Evolutionary conservation across 1,140 invertebrate genomes (phyloP).

Genomic region (Psix sp.): DNA sequence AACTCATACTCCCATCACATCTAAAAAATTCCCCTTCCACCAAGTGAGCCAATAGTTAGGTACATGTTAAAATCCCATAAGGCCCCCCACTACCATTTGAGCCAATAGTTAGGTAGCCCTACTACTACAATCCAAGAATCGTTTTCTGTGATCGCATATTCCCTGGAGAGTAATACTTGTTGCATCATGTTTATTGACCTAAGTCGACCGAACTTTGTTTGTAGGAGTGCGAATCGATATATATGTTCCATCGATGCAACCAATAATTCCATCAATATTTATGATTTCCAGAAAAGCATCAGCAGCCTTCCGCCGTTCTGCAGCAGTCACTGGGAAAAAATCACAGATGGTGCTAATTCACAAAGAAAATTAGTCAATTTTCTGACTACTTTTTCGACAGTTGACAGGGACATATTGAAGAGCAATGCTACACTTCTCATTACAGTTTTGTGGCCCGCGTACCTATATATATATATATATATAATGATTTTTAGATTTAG

Average conservation of each 20-base stretch:
- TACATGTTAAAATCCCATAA: too few species aligned
- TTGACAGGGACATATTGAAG: too few species aligned
- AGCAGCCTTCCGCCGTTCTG: constrained; percentile 18
- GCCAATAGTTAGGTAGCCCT: too few species aligned
- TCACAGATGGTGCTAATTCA: constrained; percentile 19
- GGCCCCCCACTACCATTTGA: too few species aligned
- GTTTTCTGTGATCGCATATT: constrained; percentile 54
- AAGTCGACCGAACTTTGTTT: constrained; percentile 54
- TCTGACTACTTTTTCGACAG: too few species aligned
- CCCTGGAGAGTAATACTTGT: constrained; percentile 55
- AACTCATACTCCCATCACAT: too few species aligned
- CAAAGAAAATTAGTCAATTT: constrained; percentile 26
- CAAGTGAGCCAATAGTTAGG: too few species aligned
- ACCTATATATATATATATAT: too few species aligned
- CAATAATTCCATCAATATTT: constrained; percentile 33
- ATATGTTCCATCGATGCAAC: constrained; percentile 51
- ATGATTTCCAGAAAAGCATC: constrained; percentile 25
- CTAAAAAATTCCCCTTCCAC: too few species aligned
- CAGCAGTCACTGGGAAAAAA: constrained; percentile 26
- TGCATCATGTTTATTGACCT: constrained; percentile 51
- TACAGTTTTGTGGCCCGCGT: too few species aligned
- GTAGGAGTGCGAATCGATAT: constrained; percentile 47
- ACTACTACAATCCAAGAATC: constrained; percentile 61
- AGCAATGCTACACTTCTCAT: too few species aligned
- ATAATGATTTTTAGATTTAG: too few species aligned